Conservation (phyloP, 2,113 vertebrate species). For the Eulemur macaco region DNA sequence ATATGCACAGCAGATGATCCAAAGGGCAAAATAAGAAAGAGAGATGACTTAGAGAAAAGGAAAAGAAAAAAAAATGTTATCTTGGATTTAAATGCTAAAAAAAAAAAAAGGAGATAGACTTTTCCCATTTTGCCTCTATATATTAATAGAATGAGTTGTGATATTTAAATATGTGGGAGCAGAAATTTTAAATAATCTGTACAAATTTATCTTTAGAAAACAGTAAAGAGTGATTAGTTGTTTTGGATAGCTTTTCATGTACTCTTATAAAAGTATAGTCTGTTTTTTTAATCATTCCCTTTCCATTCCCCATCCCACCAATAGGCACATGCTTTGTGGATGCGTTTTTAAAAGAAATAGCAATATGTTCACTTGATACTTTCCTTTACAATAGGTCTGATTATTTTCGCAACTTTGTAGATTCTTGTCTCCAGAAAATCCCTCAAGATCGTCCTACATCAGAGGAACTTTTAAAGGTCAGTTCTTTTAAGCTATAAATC, state of each 20-base stretch:
- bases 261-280: conserved; percentile 17
- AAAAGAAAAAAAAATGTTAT: background rate
- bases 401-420: conserved; percentile 99
- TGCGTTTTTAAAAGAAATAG: conserved; percentile 65
- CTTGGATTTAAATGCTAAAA: conserved; percentile 7
- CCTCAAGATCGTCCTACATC: conserved; percentile 98
- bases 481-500: conserved; percentile 65
- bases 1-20: background rate
- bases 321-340: conserved; percentile 42
- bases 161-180: conserved; percentile 10
- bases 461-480: conserved; percentile 97
- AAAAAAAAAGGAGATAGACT: background rate
- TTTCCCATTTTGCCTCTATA: background rate
- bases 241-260: conserved; percentile 30
- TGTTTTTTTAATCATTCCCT: background rate
- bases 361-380: conserved; percentile 67
- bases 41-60: background rate
- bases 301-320: background rate
- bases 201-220: conserved; percentile 19
- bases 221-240: background rate
- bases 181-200: conserved; percentile 22
- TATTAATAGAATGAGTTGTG: background rate
- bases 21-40: background rate
- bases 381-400: conserved; percentile 91
- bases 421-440: conserved; percentile 99